Evolutionary conservation across 92 coral and sea anemone species (phyloP).

Genomic region (Siderastrea siderea): DNA sequence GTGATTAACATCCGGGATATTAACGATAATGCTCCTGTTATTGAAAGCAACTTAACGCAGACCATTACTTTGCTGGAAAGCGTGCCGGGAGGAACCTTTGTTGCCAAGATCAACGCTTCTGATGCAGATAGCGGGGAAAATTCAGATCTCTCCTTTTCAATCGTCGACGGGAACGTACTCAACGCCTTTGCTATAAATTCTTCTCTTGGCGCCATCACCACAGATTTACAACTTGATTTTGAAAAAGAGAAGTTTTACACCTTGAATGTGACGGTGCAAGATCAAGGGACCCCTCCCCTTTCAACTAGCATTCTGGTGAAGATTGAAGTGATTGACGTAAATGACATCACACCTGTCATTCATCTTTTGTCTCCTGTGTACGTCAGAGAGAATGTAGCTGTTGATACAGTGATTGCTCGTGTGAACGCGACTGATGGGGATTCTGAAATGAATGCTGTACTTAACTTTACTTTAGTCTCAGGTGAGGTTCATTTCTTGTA

Average conservation of each 20-base stretch:
- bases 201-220: slow-evolving; percentile 36
- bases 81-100: slow-evolving; percentile 37
- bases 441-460: slow-evolving; percentile 59
- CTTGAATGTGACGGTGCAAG: slow-evolving; percentile 52
- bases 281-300: slow-evolving; percentile 62
- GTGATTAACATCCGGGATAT: slow-evolving; percentile 57
- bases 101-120: slow-evolving; percentile 45
- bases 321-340: slow-evolving; percentile 59
- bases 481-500: slow-evolving; percentile 44
- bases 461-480: slow-evolving; percentile 58
- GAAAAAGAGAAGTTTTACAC: slow-evolving; percentile 32
- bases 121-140: slow-evolving; percentile 65
- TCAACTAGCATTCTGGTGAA: slow-evolving; percentile 28
- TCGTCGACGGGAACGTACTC: slow-evolving; percentile 46
- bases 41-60: slow-evolving; percentile 1
- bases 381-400: slow-evolving; percentile 60
- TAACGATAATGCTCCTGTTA: slow-evolving; percentile 64
- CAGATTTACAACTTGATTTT: slow-evolving; percentile 43
- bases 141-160: slow-evolving; percentile 46
- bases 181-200: slow-evolving; percentile 31
- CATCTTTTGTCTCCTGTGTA: slow-evolving; percentile 38
- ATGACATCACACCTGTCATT: slow-evolving; percentile 65
- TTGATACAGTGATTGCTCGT: slow-evolving; percentile 50
- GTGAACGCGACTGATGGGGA: slow-evolving; percentile 67
- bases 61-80: slow-evolving; percentile 41